These are phyloP conservation scores for Bungarus multicinctus DNA, from an alignment of 2,113 vertebrate species.

Conservation along the genomic window DNA sequence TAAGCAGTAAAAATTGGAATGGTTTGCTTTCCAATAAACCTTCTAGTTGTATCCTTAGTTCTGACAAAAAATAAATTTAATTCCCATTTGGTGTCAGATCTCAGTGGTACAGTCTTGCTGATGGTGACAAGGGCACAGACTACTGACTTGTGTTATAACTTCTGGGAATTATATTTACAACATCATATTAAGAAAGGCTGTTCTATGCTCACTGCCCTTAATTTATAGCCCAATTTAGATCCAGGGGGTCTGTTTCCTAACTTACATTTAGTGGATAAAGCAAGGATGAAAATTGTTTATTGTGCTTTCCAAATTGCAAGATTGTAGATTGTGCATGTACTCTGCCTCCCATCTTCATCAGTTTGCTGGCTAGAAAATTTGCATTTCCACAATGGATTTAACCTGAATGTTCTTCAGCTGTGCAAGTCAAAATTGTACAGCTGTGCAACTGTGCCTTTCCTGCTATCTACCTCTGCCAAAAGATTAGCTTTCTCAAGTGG, in stretches of 20 bases:
- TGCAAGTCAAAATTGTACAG: neutral
- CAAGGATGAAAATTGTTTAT: neutral
- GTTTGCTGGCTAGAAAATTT: neutral
- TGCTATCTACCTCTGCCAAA: neutral
- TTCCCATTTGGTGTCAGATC: neutral
- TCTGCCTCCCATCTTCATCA: neutral
- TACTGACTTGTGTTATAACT: neutral
- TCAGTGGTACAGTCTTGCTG: neutral
- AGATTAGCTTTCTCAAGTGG: constrained; percentile 7
- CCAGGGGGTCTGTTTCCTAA: neutral
- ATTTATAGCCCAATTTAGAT: neutral
- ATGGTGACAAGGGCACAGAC: neutral
- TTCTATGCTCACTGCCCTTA: neutral
- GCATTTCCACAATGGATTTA: constrained; percentile 2
- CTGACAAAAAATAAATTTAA: neutral
- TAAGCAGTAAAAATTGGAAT: neutral
- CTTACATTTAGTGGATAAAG: neutral
- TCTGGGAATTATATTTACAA: neutral
- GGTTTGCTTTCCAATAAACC: neutral
- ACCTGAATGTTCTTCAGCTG: neutral
- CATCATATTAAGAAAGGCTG: neutral
- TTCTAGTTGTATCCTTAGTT: neutral
- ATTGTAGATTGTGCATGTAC: neutral
- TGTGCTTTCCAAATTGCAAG: neutral
- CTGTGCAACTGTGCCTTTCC: neutral